These are phyloP conservation scores for Neoitamus cyanurus DNA, from an alignment of 2,888 invertebrate genomes.

Conservation along the genomic window DNA sequence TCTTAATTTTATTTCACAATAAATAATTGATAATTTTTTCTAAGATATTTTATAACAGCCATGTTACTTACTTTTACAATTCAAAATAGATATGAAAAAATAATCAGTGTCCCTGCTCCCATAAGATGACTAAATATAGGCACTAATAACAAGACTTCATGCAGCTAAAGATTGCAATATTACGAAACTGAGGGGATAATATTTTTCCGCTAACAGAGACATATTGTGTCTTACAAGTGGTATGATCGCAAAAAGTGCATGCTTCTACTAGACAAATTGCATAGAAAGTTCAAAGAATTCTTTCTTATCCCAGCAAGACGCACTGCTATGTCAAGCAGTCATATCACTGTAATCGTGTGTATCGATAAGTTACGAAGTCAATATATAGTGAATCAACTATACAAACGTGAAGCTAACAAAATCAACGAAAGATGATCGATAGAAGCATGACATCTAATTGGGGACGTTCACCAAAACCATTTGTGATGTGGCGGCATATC, in stretches of 20 bases:
- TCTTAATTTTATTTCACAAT: too few relatives aligned
- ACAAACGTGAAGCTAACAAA: neutral
- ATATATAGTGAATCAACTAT: neutral
- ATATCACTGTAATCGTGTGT: neutral
- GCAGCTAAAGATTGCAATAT: neutral
- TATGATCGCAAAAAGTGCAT: neutral
- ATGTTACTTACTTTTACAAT: too few relatives aligned
- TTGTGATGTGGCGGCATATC: conserved; percentile 40
- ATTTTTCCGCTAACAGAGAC: neutral
- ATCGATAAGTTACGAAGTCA: neutral
- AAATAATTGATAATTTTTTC: too few relatives aligned
- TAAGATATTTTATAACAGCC: too few relatives aligned
- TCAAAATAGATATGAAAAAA: too few relatives aligned
- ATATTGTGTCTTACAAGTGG: neutral
- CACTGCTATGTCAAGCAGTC: neutral
- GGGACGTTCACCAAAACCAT: conserved; percentile 21
- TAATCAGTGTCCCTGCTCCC: too few relatives aligned
- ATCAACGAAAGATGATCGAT: neutral
- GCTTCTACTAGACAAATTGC: neutral
- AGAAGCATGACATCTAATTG: conserved; percentile 20
- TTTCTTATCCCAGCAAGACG: neutral
- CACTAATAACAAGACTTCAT: neutral
- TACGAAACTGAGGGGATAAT: neutral
- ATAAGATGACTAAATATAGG: neutral
- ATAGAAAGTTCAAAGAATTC: neutral